A percentile compares a stretch with the other conserved stretches of the same genome.
phyloP scores from a whole-genome alignment of 2,888 invertebrate genomes.

The Lepidocyrtinus sp. region DNA sequence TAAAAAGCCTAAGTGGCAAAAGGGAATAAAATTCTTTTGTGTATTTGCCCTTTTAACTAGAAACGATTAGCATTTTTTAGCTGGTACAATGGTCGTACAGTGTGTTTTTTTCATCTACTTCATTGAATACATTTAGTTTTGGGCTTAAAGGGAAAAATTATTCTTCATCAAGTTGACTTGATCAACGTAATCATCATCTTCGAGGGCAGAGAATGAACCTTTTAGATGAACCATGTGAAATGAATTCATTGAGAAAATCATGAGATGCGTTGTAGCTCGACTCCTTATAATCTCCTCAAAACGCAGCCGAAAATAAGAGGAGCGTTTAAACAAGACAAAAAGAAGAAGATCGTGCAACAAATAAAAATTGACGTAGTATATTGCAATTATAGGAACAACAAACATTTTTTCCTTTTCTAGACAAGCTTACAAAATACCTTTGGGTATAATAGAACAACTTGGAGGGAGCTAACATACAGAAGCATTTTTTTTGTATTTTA shows the following conservation, averaged over 20 bases:
- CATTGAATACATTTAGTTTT: too few species aligned
- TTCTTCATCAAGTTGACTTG: too few species aligned
- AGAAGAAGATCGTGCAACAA: conserved; percentile 25
- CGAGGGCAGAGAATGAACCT: conserved; percentile 16
- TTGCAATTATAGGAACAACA: not conserved
- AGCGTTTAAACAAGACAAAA: too few species aligned
- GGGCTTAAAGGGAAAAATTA: too few species aligned
- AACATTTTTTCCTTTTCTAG: not conserved
- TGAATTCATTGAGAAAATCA: conserved; percentile 38
- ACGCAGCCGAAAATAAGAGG: conserved; percentile 16
- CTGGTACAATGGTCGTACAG: not conserved
- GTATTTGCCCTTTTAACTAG: not conserved
- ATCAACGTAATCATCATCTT: conserved; percentile 8
- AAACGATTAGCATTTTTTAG: conserved; percentile 8
- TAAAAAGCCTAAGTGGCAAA: too few species aligned
- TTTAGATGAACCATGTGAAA: conserved; percentile 40
- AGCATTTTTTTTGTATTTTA: too few species aligned
- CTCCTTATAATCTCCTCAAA: conserved; percentile 41
- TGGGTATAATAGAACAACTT: not conserved
- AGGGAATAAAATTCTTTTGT: not conserved
- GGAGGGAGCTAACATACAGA: too few species aligned
- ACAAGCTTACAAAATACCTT: not conserved
- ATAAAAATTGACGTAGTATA: conserved; percentile 8
- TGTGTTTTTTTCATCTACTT: too few species aligned
- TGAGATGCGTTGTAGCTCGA: conserved; percentile 30